Evolutionary conservation across 2,113 vertebrate genomes (phyloP).

Genomic region (Cololabis saira): DNA sequence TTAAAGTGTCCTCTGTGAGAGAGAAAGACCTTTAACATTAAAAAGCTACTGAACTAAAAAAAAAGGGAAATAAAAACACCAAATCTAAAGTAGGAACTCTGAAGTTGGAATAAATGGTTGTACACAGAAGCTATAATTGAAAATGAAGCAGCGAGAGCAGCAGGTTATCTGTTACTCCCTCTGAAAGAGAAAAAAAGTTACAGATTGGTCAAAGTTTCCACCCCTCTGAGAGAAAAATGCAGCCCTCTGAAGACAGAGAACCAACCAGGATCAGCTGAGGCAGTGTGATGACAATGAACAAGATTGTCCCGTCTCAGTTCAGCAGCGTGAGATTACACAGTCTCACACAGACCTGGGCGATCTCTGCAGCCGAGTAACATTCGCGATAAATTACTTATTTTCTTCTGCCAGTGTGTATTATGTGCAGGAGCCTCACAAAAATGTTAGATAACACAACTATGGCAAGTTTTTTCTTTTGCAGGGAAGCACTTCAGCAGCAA

Average conservation of each 20-base stretch:
- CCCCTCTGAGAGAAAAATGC: constrained; percentile 18
- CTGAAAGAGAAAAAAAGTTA: not conserved
- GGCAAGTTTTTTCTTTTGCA: not conserved
- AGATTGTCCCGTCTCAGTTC: constrained; percentile 40
- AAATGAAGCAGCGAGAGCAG: not conserved
- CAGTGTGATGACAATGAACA: constrained; percentile 37
- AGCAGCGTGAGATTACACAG: constrained; percentile 20
- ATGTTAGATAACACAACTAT: constrained; percentile 36
- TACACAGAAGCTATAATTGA: not conserved
- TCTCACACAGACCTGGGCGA: constrained; percentile 10
- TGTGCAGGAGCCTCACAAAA: constrained; percentile 18
- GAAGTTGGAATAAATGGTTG: not conserved
- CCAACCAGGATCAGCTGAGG: constrained; percentile 6
- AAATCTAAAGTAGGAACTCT: not conserved
- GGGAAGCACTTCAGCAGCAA: constrained; percentile 7
- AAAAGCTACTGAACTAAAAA: too few species aligned
- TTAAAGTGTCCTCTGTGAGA: too few species aligned
- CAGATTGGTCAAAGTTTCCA: not conserved
- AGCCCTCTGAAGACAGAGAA: constrained; percentile 21
- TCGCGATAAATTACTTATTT: constrained; percentile 11
- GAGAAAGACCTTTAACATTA: too few species aligned
- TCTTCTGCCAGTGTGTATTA: constrained; percentile 13
- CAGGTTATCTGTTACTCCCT: not conserved
- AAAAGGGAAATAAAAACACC: too few species aligned
- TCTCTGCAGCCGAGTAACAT: constrained; percentile 21